Conservation (phyloP, 2,797 vertebrate species). For the Antennarius maculatus region DNA sequence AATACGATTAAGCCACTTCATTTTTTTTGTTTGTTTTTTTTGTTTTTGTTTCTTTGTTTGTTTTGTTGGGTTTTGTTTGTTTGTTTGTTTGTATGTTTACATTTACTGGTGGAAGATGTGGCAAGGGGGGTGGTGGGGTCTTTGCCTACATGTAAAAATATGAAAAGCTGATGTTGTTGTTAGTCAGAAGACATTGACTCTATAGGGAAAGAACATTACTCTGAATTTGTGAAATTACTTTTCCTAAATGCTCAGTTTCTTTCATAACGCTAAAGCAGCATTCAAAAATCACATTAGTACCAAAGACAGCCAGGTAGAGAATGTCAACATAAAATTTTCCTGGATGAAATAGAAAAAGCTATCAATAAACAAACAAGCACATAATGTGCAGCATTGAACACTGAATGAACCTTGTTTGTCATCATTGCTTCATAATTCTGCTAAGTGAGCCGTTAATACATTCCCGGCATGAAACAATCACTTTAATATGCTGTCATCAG, state of each 20-base stretch:
- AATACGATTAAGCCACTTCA: conserved; percentile 24
- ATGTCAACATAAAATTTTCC: conserved; percentile 36
- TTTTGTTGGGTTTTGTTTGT: conserved; percentile 15
- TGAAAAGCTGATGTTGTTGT: conserved; percentile 14
- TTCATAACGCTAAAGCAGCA: conserved; percentile 29
- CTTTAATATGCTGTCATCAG: conserved; percentile 69
- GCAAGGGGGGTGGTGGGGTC: no score
- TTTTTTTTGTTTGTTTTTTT: conserved; percentile 6
- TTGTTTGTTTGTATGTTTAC: background rate
- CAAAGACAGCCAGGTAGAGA: conserved; percentile 31
- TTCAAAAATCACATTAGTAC: conserved; percentile 44
- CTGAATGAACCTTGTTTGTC: conserved; percentile 62
- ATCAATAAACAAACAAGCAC: conserved; percentile 56
- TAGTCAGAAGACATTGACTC: conserved; percentile 35
- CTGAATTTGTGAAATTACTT: conserved; percentile 57
- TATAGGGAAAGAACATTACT: conserved; percentile 43
- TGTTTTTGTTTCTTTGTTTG: no score
- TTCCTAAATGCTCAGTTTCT: conserved; percentile 53
- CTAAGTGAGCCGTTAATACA: conserved; percentile 65
- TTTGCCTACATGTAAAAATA: background rate
- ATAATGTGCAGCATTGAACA: conserved; percentile 47
- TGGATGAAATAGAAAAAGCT: background rate
- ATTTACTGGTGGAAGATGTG: background rate
- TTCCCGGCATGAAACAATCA: conserved; percentile 67
- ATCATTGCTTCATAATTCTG: conserved; percentile 58